Evolutionary conservation across 1,140 invertebrate species (phyloP), one percentile per base, ranked within the genome.

Genomic region (Delia radicum): DNA sequence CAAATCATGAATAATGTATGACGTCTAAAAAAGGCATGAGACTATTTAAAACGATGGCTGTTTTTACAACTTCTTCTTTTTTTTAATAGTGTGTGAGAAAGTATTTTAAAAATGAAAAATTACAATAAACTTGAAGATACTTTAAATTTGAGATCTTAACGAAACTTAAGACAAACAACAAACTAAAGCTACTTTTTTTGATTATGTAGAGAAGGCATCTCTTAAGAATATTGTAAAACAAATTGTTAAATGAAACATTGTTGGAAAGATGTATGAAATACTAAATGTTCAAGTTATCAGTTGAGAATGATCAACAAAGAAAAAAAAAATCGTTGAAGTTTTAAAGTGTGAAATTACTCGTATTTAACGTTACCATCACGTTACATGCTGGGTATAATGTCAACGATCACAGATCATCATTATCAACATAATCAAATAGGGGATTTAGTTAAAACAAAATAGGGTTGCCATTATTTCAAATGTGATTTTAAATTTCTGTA

Each of bases 321-420:
- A n/a, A n/a, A n/a, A 80, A 80, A 42, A 42, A 42, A 15, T 42
- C n/a, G 37, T 42, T 42, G n/a, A 42, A 42, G 37, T 78, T 80
- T 80, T 79, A 79, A 84, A 84, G 82, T 84, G 82, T 84, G 82
- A 84, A 84, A 84, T 82, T 79, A 81, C 82, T 84, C 81, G 82
- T 84, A 84, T 84, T 76, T 61, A 33, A 80, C 84, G 82, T 84
- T 79, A 82, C 48, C 28, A 62, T 31, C 37, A 29, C 42, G 37
- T 76, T 67, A 84, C 82, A 84, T 77, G 81, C 80, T 84, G 82
- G 79, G 82, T 80, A 81, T 80, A 82, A 80, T 81, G 79, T 80
- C 80, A 79, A 80, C 77, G 78, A 73, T 48, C 26, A 31, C 27
- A 12, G 72, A 55, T 48, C 46, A 73, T n/a, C 29, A 55, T 33